Evolutionary conservation across 2,888 invertebrate genomes (phyloP).

Genomic region (Limnephilus auricula): DNA sequence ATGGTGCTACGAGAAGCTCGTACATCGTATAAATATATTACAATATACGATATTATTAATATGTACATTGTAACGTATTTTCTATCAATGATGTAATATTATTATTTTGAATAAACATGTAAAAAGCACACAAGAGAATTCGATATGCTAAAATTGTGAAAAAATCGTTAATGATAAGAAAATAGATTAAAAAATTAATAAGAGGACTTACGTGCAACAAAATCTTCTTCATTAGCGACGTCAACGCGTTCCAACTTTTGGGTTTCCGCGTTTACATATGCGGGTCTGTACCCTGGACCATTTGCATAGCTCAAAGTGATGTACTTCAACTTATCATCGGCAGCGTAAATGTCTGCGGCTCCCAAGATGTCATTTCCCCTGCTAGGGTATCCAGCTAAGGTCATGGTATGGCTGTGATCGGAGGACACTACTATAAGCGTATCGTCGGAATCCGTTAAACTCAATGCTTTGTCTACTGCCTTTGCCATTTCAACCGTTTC

Average conservation of each 20-base stretch:
- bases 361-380: conserved; percentile 80
- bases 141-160: too few species aligned
- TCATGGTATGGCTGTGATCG: conserved; percentile 80
- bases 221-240: conserved; percentile 27
- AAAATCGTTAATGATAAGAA: too few species aligned
- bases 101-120: too few species aligned
- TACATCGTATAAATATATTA: too few species aligned
- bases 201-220: conserved; percentile 33
- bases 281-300: conserved; percentile 78
- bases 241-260: background rate
- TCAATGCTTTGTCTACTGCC: conserved; percentile 74
- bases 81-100: too few species aligned
- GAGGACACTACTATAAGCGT: conserved; percentile 82
- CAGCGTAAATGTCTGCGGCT: conserved; percentile 72
- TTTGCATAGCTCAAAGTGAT: conserved; percentile 82
- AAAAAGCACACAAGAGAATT: too few species aligned
- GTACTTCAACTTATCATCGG: conserved; percentile 76
- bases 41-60: too few species aligned
- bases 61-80: too few species aligned
- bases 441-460: conserved; percentile 74
- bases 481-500: conserved; percentile 78
- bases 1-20: too few species aligned
- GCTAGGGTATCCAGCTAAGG: conserved; percentile 77
- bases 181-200: background rate
- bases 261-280: background rate